Evolutionary conservation across 2,888 invertebrate genomes (phyloP), one percentile per base, ranked within the genome.

Genomic region (Cylloceria caligata): DNA sequence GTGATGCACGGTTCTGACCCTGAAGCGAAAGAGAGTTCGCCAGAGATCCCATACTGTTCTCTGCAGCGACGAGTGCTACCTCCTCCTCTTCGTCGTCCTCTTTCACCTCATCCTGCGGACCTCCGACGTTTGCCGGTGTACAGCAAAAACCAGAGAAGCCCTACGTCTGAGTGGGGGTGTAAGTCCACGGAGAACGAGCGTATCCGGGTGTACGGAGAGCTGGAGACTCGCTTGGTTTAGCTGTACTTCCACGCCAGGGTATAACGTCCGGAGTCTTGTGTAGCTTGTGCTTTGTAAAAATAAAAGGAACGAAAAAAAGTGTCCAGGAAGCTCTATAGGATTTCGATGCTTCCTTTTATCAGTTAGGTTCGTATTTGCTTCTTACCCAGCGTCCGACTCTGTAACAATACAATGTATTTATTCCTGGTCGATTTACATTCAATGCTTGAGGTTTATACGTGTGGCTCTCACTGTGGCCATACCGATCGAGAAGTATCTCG

Each of bases 1-100:
- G 88, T 90, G 91, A 90, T 89, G 90, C 90, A 91, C 90, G 88
- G 87, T 89, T 89, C 88, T 91, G 91, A 91, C 91, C 91, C 91
- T 91, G 90, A 90, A 85, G 88, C 86, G 88, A 89, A 90, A 89
- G 88, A 81, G 83, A 78, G 81, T 81, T 79, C 42, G 69, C 80
- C 78, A 80, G 78, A 78, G 71, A 75, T 71, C 81, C 81, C 84
- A 83, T 84, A 64, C 75, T 67, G 75, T 79, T 78, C 74, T 77
- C 81, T 49, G 34, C 34, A 71, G 67, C 76, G 73, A 45, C 49
- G 34, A 64, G 80, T 47, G 27, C 76, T 69, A 57, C 80, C 80
- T 73, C 49, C 72, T 65, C 27, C 52, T 55, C 74, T 52, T 79
- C 75, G 49, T 73, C 57, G n/a, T 79, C 72, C 42, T 73, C 80